These are phyloP conservation scores for Drosophila lacertosa DNA, from an alignment of 1,140 invertebrate genomes.

Conservation along the genomic window DNA sequence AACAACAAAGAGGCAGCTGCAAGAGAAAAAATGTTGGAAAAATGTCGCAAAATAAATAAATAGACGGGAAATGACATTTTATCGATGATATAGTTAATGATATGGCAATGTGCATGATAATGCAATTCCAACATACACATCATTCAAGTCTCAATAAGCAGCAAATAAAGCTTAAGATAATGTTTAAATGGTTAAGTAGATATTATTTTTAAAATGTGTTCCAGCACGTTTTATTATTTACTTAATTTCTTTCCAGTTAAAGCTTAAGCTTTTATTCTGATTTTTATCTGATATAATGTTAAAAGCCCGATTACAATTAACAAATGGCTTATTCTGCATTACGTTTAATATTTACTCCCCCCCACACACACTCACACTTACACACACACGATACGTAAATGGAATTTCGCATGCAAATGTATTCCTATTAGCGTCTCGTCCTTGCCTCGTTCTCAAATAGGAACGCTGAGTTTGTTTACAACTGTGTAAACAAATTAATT, in stretches of 20 bases:
- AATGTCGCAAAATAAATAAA: conserved; percentile 56
- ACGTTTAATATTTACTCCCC: not conserved
- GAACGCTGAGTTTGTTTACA: conserved; percentile 66
- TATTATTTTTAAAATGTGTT: too few relatives aligned
- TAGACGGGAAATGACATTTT: conserved; percentile 65
- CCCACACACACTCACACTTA: not conserved
- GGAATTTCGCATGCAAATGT: conserved; percentile 30
- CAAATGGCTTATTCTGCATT: not conserved
- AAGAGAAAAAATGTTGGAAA: conserved; percentile 1
- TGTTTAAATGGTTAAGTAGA: too few relatives aligned
- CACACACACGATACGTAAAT: not conserved
- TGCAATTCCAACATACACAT: not conserved
- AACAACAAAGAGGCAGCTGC: conserved; percentile 14
- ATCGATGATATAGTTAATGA: conserved; percentile 72
- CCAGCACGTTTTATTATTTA: too few relatives aligned
- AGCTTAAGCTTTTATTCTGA: too few relatives aligned
- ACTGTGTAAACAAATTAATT: conserved; percentile 83
- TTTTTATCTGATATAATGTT: too few relatives aligned
- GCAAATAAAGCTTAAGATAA: too few relatives aligned
- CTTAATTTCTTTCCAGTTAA: too few relatives aligned
- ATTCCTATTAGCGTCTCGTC: conserved; percentile 37
- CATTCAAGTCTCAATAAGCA: too few relatives aligned
- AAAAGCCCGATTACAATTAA: not conserved
- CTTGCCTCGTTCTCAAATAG: not conserved
- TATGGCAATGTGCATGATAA: conserved; percentile 25